A percentile compares a stretch with the other conserved stretches of the same genome.
Evolutionary conservation across 2,113 vertebrate genomes (phyloP).

Genomic region (Pan troglodytes): DNA sequence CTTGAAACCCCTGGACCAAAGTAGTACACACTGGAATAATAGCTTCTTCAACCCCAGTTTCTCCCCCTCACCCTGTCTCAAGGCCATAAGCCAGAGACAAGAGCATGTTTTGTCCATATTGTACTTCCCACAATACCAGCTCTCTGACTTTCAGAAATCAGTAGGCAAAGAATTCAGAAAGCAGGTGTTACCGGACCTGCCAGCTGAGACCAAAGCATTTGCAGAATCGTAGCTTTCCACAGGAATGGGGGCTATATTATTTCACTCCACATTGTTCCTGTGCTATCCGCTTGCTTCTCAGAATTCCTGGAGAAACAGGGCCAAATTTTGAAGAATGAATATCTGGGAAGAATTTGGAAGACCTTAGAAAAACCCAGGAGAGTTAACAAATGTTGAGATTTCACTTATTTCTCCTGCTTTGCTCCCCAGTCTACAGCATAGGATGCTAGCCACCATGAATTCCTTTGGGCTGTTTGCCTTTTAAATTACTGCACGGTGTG

Average conservation of each 20-base stretch:
- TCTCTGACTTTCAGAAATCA: conserved; percentile 15
- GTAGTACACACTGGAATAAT: conserved; percentile 25
- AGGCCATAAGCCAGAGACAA: neutral
- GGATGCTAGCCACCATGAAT: neutral
- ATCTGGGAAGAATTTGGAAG: neutral
- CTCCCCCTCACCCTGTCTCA: neutral
- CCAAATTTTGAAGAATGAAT: neutral
- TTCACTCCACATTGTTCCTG: neutral
- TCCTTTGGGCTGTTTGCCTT: neutral
- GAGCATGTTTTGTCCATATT: neutral
- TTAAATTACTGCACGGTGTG: neutral
- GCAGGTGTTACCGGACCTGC: neutral
- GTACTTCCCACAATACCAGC: neutral
- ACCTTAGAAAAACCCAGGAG: neutral
- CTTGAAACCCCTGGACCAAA: conserved; percentile 40
- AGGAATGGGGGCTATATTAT: too few relatives aligned
- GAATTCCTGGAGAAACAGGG: neutral
- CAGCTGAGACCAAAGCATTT: neutral
- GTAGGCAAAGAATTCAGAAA: conserved; percentile 4
- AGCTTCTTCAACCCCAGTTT: conserved; percentile 25
- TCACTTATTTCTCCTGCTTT: neutral
- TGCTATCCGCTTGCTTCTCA: neutral
- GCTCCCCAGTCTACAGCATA: neutral
- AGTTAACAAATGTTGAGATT: neutral
- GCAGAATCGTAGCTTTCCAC: neutral